A percentile compares a stretch with the other conserved stretches of the same genome.
Conservation (phyloP, 2,113 vertebrate species). For the Stigmatopora nigra region DNA sequence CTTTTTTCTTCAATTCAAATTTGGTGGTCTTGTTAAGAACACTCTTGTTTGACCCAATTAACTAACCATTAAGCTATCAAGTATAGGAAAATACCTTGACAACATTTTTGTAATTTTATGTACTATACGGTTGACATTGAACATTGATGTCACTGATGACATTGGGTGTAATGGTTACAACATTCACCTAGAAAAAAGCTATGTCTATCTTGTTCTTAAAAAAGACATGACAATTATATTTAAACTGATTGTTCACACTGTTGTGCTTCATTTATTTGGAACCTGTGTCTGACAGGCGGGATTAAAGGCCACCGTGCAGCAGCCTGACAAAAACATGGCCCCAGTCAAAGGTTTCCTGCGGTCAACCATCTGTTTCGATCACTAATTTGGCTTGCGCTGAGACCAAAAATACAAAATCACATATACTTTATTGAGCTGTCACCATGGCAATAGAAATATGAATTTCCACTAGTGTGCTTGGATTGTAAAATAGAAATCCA, state of each 20-base stretch:
- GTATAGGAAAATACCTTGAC: too few relatives aligned
- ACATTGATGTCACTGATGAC: background rate
- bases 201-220: background rate
- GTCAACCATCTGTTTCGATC: slow-evolving; percentile 45
- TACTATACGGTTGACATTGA: background rate
- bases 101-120: too few relatives aligned
- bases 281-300: slow-evolving; percentile 32
- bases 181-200: background rate
- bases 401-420: slow-evolving; percentile 10
- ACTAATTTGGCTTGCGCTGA: slow-evolving; percentile 36
- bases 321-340: slow-evolving; percentile 51
- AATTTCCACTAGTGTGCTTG: background rate
- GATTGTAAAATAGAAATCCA: background rate
- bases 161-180: background rate
- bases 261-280: slow-evolving; percentile 34
- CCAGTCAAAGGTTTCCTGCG: slow-evolving; percentile 52
- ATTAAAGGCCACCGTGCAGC: slow-evolving; percentile 47
- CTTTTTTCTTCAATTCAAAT: too few relatives aligned
- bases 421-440: background rate
- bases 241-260: slow-evolving; percentile 21
- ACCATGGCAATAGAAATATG: background rate
- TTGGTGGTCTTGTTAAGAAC: too few relatives aligned
- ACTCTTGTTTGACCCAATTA: too few relatives aligned
- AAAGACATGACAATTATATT: slow-evolving; percentile 21
- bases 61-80: too few relatives aligned